These are phyloP conservation scores for Octonoba sinensis DNA, from an alignment of 2,888 invertebrate genomes.

Conservation along the genomic window DNA sequence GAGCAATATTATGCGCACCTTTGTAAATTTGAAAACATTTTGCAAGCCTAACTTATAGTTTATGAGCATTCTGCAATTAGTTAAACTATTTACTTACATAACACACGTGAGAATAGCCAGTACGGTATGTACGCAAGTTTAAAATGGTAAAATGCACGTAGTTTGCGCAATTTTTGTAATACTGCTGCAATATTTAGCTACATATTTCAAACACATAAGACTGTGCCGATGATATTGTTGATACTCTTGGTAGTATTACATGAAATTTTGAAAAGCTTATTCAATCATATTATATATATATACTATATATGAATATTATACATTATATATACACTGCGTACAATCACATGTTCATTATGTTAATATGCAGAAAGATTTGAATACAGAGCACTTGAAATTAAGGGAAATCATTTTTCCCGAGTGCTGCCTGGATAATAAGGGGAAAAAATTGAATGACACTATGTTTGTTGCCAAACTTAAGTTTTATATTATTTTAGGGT, in stretches of 20 bases:
- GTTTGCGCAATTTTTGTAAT: constrained; percentile 57
- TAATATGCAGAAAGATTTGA: constrained; percentile 43
- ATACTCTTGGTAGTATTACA: constrained; percentile 46
- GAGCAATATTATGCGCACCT: no score
- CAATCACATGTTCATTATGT: constrained; percentile 60
- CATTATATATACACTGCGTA: constrained; percentile 57
- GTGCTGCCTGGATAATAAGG: no score
- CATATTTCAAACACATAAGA: constrained; percentile 41
- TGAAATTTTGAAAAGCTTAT: constrained; percentile 49
- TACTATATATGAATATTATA: constrained; percentile 25
- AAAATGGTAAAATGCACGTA: constrained; percentile 35
- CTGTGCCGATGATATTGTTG: constrained; percentile 36
- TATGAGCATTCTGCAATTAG: no score
- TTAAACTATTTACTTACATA: no score
- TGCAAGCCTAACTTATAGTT: no score
- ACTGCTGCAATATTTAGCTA: constrained; percentile 52
- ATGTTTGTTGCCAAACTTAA: no score
- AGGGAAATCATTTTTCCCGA: no score
- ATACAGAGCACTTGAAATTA: constrained; percentile 42
- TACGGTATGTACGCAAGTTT: constrained; percentile 15
- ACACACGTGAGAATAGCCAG: constrained; percentile 8
- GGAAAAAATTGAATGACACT: no score
- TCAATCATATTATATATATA: constrained; percentile 53
- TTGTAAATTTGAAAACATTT: no score
- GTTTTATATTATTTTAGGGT: no score